phyloP scores from a whole-genome alignment of 2,797 vertebrate genomes.

The Enteromius viviparus region DNA sequence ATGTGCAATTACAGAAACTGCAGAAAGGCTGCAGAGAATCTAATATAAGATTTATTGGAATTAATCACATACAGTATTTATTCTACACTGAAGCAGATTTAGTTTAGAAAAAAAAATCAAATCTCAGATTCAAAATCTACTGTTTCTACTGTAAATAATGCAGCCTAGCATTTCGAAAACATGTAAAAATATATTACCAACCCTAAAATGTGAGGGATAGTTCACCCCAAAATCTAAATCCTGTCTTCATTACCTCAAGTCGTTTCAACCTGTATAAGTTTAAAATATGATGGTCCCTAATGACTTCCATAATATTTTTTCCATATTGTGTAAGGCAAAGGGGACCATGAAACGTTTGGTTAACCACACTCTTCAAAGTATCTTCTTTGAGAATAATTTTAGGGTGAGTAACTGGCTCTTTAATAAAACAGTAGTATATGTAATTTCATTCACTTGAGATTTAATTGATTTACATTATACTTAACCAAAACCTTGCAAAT shows the following conservation, averaged over 20 bases:
- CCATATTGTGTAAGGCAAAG: neutral
- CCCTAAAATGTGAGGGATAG: neutral
- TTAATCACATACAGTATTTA: neutral
- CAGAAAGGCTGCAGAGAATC: constrained; percentile 16
- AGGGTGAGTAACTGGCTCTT: neutral
- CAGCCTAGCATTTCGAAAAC: neutral
- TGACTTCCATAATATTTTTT: no score
- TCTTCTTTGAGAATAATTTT: neutral
- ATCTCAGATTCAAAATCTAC: neutral
- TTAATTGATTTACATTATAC: neutral
- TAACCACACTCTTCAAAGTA: neutral
- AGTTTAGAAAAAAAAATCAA: neutral
- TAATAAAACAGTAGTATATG: neutral
- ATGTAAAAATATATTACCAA: neutral
- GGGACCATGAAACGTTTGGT: neutral
- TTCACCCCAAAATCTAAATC: neutral
- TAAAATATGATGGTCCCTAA: neutral
- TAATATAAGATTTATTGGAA: neutral
- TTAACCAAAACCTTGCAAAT: neutral
- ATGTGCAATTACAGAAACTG: constrained; percentile 15
- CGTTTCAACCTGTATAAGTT: neutral
- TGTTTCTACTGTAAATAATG: neutral
- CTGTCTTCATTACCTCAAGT: neutral
- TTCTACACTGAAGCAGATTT: neutral
- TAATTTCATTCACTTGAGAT: neutral